A percentile compares a stretch with the other conserved stretches of the same genome.
These are phyloP conservation scores for Pseudorhiza aurosa DNA, from an alignment of 30 jellyfish, hydroid and myxozoan genomes.

Conservation along the genomic window DNA sequence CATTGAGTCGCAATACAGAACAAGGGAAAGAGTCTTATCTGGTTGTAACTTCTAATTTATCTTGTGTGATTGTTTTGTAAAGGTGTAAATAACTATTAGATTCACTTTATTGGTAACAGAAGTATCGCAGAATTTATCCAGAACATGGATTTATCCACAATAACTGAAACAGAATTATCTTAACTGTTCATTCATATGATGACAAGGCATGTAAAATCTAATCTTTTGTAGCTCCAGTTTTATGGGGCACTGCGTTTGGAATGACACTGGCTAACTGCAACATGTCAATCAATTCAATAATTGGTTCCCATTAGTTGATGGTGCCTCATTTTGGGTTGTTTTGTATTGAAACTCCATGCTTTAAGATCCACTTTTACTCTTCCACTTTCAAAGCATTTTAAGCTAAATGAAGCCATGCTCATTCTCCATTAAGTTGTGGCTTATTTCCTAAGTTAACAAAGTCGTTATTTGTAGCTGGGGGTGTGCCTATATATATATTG, in stretches of 20 bases:
- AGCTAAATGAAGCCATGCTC: too few relatives aligned
- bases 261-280: too few relatives aligned
- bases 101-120: not conserved
- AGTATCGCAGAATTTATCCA: not conserved
- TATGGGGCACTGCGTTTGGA: constrained; percentile 11
- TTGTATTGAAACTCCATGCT: too few relatives aligned
- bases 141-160: not conserved
- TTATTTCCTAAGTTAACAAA: too few relatives aligned
- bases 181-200: not conserved
- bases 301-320: too few relatives aligned
- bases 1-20: constrained; percentile 42
- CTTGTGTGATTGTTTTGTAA: constrained; percentile 21
- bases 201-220: not conserved
- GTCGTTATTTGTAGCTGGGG: too few relatives aligned
- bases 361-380: too few relatives aligned
- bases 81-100: constrained; percentile 22
- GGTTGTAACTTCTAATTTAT: constrained; percentile 60
- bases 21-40: constrained; percentile 58
- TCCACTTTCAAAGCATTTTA: too few relatives aligned
- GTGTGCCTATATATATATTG: too few relatives aligned
- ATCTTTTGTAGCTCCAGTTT: constrained; percentile 20
- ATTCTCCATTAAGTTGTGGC: too few relatives aligned
- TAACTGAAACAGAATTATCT: not conserved
- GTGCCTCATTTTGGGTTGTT: too few relatives aligned
- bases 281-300: too few relatives aligned